Base-by-base conservation (phyloP, 2,113 vertebrate species). In the Nyctibius bracteatus region DNA sequence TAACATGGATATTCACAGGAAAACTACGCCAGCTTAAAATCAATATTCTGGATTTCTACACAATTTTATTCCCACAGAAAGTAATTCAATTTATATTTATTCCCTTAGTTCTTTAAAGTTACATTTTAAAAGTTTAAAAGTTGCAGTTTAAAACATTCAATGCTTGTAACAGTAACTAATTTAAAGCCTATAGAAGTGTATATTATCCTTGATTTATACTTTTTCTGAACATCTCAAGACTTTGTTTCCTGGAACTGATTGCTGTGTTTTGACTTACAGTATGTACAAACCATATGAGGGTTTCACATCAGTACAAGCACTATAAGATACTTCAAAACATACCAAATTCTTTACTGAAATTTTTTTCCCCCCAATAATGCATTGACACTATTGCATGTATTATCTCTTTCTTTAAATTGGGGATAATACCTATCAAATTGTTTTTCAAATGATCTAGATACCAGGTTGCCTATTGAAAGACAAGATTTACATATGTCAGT, bases 91-190 rank as follows among this genome's bases (percentile, higher is more conserved):
- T 73, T 77, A 41, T 39, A 12, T 82, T 93, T 89, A 83, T 88
- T 93, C n/a, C 67, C 68, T 78, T 49, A 81, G 54, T 75, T 95
- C 47, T 95, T 96, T 95, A 81, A 86, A 86, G 33, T 7, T 68
- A 73, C 15, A 62, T 44, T 85, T 85, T 57, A 86, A 94, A 89
- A 90, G 1, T 31, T 44, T 27, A 12, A 33, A 79, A 70, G 19
- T 71, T 62, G 46, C 39, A 14, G 20, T n/a, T 66, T 77, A 81
- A 80, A 83, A 31, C 17, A 81, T 44, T 90, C 16, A 85, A 4
- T 89, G 25, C 1, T 35, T 93, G 52, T 57, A 95, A 88, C 94
- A 96, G 47, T 95, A 86, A 85, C 49, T 81, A 73, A 46, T 61
- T 81, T 88, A 91, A 95, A 94, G 31, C 65, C 41, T 78, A 55